Conservation (phyloP, 2,113 vertebrate species). For the Pyxicephalus adspersus region DNA sequence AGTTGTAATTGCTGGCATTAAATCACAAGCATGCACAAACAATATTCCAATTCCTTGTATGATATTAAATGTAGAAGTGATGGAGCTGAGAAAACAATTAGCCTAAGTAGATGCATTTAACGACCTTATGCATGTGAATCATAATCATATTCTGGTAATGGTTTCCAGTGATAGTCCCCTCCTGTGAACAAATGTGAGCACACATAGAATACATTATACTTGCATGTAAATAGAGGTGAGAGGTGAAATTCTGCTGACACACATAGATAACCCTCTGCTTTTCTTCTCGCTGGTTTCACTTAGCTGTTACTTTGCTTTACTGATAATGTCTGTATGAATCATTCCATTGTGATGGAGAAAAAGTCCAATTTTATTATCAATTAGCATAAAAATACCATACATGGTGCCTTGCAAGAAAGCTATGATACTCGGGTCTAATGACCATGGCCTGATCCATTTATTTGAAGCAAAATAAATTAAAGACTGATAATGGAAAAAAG, state of each 20-base stretch:
- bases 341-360: too few species aligned
- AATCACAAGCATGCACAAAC: background rate
- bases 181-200: background rate
- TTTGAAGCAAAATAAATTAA: too few species aligned
- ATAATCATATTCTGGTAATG: slow-evolving; percentile 8
- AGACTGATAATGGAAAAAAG: too few species aligned
- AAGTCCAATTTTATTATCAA: too few species aligned
- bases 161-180: background rate
- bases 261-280: too few species aligned
- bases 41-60: background rate
- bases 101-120: background rate
- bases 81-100: slow-evolving; percentile 7
- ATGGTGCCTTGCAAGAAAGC: too few species aligned
- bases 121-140: slow-evolving; percentile 4
- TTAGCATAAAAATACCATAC: too few species aligned
- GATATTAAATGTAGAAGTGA: background rate
- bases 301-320: too few species aligned
- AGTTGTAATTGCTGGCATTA: background rate
- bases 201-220: background rate
- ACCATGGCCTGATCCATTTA: too few species aligned
- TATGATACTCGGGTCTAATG: too few species aligned
- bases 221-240: background rate
- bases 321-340: too few species aligned
- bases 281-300: too few species aligned
- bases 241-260: background rate